phyloP scores from a whole-genome alignment of 2,888 invertebrate species.

The Trissoscelio sp. region DNA sequence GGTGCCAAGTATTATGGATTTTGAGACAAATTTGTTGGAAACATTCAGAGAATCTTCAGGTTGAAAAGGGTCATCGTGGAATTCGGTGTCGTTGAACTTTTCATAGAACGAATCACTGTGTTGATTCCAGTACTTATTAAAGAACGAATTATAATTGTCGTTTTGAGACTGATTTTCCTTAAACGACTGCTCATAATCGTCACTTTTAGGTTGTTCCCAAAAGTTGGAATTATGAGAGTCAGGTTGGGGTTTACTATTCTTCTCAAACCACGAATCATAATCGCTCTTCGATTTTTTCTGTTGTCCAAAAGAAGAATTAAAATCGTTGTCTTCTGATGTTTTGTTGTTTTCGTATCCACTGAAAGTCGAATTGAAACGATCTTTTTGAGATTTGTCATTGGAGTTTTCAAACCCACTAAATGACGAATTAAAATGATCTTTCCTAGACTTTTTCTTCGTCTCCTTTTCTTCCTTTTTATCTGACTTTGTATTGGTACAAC shows the following conservation, averaged over 20 bases:
- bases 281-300: neutral
- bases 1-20: too few relatives aligned
- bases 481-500: neutral
- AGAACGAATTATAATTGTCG: neutral
- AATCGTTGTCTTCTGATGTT: too few relatives aligned
- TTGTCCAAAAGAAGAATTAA: too few relatives aligned
- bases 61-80: too few relatives aligned
- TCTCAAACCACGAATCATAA: neutral
- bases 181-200: neutral
- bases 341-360: too few relatives aligned
- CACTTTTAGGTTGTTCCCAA: neutral
- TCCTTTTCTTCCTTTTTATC: neutral
- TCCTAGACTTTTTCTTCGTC: neutral
- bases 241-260: neutral
- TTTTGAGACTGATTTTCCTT: neutral
- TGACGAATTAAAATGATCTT: neutral
- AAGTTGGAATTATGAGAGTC: neutral
- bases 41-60: too few relatives aligned
- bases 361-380: too few relatives aligned
- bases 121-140: neutral
- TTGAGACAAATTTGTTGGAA: too few relatives aligned
- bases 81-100: too few relatives aligned
- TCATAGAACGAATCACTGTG: neutral
- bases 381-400: too few relatives aligned
- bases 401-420: too few relatives aligned